Conservation (phyloP, 2,888 invertebrate genomes). For the Trichacis sp. region DNA sequence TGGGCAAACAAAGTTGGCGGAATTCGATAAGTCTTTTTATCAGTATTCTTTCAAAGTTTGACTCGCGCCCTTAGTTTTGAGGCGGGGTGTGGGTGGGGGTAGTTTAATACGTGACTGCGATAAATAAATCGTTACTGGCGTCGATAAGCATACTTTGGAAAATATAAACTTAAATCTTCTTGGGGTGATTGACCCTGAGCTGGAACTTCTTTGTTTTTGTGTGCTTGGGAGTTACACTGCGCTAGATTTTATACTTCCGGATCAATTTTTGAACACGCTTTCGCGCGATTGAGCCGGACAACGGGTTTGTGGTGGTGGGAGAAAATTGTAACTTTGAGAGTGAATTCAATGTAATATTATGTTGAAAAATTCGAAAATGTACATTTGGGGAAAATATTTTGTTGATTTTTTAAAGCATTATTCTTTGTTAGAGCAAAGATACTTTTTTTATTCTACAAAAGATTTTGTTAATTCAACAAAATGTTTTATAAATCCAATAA, state of each 20-base stretch:
- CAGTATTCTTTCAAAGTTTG: constrained; percentile 32
- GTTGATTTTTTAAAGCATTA: no score
- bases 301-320: no score
- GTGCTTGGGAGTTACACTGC: constrained; percentile 53
- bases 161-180: constrained; percentile 8
- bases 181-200: not conserved
- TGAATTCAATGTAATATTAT: no score
- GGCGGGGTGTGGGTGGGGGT: constrained; percentile 15
- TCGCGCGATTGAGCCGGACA: no score
- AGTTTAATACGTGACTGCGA: constrained; percentile 35
- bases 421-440: no score
- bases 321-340: no score
- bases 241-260: constrained; percentile 65
- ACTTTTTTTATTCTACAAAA: no score
- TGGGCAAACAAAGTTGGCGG: constrained; percentile 32
- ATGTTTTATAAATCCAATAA: no score
- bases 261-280: no score
- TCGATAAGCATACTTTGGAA: constrained; percentile 32
- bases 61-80: constrained; percentile 12
- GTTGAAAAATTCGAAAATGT: no score
- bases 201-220: not conserved
- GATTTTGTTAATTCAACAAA: no score
- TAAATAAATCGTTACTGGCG: constrained; percentile 35
- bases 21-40: constrained; percentile 25
- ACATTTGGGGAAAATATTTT: no score